Percentiles rank a stretch among this genome's conserved stretches.
Evolutionary conservation across 2,888 invertebrate genomes (phyloP).

Genomic region (Lasioglossum villosulum): DNA sequence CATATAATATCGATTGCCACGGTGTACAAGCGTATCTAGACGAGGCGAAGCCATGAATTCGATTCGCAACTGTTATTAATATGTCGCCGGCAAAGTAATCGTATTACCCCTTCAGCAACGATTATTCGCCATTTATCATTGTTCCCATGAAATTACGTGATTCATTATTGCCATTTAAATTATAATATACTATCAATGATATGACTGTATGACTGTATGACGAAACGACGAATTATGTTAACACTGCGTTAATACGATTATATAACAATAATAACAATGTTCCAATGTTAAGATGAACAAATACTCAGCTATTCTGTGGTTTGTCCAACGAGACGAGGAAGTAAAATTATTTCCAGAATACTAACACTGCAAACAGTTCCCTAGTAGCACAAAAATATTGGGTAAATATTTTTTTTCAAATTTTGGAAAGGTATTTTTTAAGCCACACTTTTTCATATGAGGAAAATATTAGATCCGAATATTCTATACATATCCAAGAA

Average conservation of each 20-base stretch:
- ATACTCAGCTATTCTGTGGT: neutral
- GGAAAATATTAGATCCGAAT: too few relatives aligned
- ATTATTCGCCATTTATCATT: neutral
- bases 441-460: too few relatives aligned
- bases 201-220: neutral
- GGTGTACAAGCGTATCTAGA: conserved; percentile 53
- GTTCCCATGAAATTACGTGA: conserved; percentile 9
- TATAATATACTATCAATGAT: neutral
- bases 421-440: too few relatives aligned
- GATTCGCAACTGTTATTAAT: conserved; percentile 62
- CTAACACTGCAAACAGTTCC: too few relatives aligned
- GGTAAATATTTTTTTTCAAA: too few relatives aligned
- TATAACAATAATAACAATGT: neutral
- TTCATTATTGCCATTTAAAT: neutral
- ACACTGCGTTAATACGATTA: neutral
- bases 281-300: neutral
- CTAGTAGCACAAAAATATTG: too few relatives aligned
- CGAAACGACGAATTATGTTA: neutral
- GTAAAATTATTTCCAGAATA: too few relatives aligned
- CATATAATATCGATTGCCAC: conserved; percentile 72
- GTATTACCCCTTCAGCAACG: conserved; percentile 29
- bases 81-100: conserved; percentile 38
- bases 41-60: conserved; percentile 66
- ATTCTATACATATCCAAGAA: too few relatives aligned
- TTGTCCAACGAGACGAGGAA: too few relatives aligned